Conservation (phyloP, 2,113 vertebrate species). For the Diphyllodes magnificus region DNA sequence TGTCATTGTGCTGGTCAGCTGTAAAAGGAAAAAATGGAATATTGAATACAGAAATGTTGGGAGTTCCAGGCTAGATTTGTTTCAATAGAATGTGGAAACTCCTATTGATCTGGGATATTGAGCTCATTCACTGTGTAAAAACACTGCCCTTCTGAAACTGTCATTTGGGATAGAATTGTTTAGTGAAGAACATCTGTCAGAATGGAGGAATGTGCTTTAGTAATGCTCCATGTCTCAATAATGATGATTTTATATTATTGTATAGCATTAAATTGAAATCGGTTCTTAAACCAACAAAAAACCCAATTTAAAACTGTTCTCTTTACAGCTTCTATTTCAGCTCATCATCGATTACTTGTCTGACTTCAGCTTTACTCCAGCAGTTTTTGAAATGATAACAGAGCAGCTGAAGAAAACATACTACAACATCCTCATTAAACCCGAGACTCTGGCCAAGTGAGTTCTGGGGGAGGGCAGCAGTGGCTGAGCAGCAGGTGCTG, state of each 20-base stretch:
- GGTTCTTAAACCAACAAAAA: background rate
- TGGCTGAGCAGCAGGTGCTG: background rate
- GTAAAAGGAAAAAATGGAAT: background rate
- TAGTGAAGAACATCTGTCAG: background rate
- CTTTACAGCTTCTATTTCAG: conserved; percentile 85
- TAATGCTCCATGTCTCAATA: background rate
- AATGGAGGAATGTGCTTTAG: background rate
- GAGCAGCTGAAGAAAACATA: conserved; percentile 97
- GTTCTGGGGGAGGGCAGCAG: conserved; percentile 49
- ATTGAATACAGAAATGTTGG: background rate
- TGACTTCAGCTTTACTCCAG: conserved; percentile 83
- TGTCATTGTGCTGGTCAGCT: background rate
- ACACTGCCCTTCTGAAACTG: background rate
- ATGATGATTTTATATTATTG: background rate
- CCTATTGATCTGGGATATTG: background rate
- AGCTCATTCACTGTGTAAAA: background rate
- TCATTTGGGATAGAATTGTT: background rate
- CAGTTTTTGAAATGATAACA: conserved; percentile 91
- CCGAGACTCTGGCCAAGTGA: conserved; percentile 91
- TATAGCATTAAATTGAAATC: background rate
- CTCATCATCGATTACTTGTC: conserved; percentile 92
- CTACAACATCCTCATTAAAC: conserved; percentile 95
- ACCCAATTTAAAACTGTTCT: background rate
- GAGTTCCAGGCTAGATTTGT: background rate
- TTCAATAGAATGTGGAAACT: background rate